Evolutionary conservation across 1,140 invertebrate genomes (phyloP).

Genomic region (Thalassaphorura encarpata): DNA sequence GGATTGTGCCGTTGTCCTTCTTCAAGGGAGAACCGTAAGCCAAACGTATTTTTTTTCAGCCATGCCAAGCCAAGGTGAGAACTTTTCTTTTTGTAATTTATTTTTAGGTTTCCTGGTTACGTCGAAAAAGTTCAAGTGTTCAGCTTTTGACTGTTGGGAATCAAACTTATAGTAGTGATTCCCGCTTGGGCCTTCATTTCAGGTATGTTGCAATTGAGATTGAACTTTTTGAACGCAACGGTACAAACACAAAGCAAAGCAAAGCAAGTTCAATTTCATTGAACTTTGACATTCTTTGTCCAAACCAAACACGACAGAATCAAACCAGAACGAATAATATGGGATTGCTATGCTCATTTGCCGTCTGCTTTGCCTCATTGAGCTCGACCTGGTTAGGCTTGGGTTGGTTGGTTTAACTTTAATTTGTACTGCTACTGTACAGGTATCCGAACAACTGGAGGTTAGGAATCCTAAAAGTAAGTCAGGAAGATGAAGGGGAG

Average conservation of each 20-base stretch:
- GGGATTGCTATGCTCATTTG: no score
- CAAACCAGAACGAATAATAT: not conserved
- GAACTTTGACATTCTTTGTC: not conserved
- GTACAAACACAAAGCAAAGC: not conserved
- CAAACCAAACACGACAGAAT: not conserved
- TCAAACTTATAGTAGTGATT: conserved; percentile 45
- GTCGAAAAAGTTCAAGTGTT: conserved; percentile 40
- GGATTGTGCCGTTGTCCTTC: conserved; percentile 46
- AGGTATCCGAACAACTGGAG: conserved; percentile 43
- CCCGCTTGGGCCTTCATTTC: conserved; percentile 38
- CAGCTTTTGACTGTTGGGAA: conserved; percentile 46
- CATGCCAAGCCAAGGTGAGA: no score
- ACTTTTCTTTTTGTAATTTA: no score
- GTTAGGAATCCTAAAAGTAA: conserved; percentile 35
- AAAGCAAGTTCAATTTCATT: not conserved
- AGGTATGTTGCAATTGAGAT: conserved; percentile 16
- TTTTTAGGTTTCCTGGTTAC: conserved; percentile 47
- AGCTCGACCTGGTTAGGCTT: no score
- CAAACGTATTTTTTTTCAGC: no score
- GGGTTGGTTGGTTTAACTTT: conserved; percentile 3
- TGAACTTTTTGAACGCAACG: not conserved
- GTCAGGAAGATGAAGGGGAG: conserved; percentile 37
- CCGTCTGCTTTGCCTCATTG: not conserved
- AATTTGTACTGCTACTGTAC: conserved; percentile 13
- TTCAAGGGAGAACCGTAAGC: conserved; percentile 46